phyloP scores from a whole-genome alignment of 2,113 vertebrate genomes.

The Panthera uncia region DNA sequence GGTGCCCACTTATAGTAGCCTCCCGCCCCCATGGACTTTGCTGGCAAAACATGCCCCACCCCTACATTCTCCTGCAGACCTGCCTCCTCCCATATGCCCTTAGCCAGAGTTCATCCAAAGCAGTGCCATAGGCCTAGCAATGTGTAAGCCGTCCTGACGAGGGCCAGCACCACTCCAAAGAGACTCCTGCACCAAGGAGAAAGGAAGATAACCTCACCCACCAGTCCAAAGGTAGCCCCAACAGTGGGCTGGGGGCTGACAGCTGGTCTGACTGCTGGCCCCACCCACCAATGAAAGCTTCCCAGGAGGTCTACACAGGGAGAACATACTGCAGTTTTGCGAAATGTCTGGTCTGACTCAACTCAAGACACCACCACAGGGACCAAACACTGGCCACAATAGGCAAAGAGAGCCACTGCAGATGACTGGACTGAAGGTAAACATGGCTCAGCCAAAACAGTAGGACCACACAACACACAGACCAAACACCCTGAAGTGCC shows the following conservation, averaged over 20 bases:
- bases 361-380: background rate
- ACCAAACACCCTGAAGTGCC: background rate
- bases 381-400: background rate
- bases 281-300: background rate
- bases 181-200: background rate
- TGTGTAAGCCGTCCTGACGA: background rate
- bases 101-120: background rate
- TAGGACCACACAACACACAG: background rate
- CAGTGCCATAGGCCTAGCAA: background rate
- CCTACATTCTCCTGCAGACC: background rate
- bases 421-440: background rate
- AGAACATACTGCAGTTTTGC: background rate
- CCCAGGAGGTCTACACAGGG: background rate
- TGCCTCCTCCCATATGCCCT: background rate
- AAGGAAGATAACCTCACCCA: background rate
- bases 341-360: background rate
- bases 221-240: background rate
- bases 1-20: background rate
- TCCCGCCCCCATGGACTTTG: background rate
- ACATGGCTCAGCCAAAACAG: background rate
- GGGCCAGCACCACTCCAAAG: background rate
- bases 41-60: background rate
- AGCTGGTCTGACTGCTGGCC: background rate
- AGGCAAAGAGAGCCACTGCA: background rate
- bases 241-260: background rate